phyloP scores from a whole-genome alignment of 2,888 invertebrate species.

The Pseudococcus longispinus region DNA sequence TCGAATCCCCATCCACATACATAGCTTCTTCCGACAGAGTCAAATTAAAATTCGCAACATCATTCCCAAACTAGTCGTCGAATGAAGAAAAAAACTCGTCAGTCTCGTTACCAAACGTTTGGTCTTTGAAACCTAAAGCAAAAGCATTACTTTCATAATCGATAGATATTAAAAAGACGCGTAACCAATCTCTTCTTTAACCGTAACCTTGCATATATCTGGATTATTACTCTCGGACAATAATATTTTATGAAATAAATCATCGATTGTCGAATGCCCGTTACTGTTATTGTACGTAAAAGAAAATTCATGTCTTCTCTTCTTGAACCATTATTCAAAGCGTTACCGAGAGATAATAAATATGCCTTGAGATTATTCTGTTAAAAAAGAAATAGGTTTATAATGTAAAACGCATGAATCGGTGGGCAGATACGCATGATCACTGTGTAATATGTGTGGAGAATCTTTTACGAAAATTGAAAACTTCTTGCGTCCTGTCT shows the following conservation, averaged over 20 bases:
- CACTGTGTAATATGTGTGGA: conserved; percentile 52
- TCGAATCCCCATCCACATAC: background rate
- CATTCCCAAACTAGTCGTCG: background rate
- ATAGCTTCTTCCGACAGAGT: background rate
- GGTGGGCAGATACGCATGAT: conserved; percentile 49
- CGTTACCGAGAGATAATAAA: conserved; percentile 49
- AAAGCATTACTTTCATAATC: conserved; percentile 36
- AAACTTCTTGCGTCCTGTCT: conserved; percentile 44
- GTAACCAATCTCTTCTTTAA: conserved; percentile 52
- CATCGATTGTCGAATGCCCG: conserved; percentile 56
- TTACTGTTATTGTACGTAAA: conserved; percentile 48
- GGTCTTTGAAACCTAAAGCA: background rate
- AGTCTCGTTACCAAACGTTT: conserved; percentile 30
- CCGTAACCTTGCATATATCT: conserved; percentile 55
- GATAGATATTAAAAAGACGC: conserved; percentile 53
- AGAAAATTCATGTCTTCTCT: conserved; percentile 53
- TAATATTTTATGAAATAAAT: conserved; percentile 56
- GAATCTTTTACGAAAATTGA: conserved; percentile 52
- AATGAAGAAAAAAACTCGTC: background rate
- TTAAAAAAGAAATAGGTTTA: conserved; percentile 47
- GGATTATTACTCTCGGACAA: conserved; percentile 54
- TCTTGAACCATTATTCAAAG: conserved; percentile 52
- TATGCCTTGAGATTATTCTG: conserved; percentile 53
- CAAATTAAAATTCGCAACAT: conserved; percentile 3
- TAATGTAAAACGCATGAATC: conserved; percentile 48